Conservation (phyloP, 2,888 invertebrate genomes). For the Lochmaea capreae region DNA sequence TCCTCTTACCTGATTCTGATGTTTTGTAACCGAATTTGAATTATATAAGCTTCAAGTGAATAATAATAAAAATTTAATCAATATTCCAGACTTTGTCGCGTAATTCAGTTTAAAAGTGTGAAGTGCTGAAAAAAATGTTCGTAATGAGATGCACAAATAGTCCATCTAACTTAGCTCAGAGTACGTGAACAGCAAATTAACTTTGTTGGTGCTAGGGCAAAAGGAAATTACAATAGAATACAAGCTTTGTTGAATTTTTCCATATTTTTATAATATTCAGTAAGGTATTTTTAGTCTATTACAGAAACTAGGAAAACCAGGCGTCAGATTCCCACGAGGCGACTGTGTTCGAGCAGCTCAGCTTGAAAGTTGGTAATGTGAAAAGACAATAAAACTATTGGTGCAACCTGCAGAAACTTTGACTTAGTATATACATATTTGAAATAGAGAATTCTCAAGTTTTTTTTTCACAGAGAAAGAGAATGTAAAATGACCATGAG, state of each 20-base stretch:
- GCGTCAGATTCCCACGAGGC: conserved; percentile 1
- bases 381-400: conserved; percentile 17
- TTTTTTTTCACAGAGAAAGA: conserved; percentile 16
- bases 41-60: too few relatives aligned
- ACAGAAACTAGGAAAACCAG: neutral
- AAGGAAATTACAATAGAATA: neutral
- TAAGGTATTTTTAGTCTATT: neutral
- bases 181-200: too few relatives aligned
- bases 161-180: too few relatives aligned
- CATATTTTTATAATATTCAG: neutral
- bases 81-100: too few relatives aligned
- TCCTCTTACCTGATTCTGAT: too few relatives aligned
- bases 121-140: too few relatives aligned
- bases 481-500: conserved; percentile 29
- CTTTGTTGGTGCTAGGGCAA: too few relatives aligned
- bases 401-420: conserved; percentile 13
- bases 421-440: conserved; percentile 13
- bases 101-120: too few relatives aligned
- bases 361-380: conserved; percentile 5
- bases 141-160: too few relatives aligned
- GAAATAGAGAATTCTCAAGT: conserved; percentile 3
- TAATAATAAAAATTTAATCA: too few relatives aligned
- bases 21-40: too few relatives aligned
- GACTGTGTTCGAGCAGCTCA: neutral
- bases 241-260: neutral